phyloP scores from a whole-genome alignment of 2,113 vertebrate species.

The Psilopsiagon aurifrons region DNA sequence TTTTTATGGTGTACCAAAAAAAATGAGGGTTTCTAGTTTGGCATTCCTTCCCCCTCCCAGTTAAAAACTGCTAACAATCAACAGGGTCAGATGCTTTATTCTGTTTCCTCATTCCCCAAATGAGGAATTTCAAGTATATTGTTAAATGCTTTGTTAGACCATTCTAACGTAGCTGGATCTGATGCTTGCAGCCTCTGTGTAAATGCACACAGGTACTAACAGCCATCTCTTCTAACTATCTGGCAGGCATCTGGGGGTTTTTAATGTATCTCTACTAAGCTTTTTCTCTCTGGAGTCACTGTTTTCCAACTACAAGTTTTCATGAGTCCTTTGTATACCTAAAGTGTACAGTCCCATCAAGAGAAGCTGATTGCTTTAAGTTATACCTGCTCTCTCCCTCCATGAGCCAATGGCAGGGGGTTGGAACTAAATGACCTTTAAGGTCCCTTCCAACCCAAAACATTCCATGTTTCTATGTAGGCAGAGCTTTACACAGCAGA shows the following conservation, averaged over 20 bases:
- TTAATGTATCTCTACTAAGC: background rate
- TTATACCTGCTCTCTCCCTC: background rate
- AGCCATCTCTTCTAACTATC: background rate
- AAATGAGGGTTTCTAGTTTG: background rate
- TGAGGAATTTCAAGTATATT: background rate
- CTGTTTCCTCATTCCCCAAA: background rate
- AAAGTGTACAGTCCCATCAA: rapidly evolving
- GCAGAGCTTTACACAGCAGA: background rate
- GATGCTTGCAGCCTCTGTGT: rapidly evolving
- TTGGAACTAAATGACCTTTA: background rate
- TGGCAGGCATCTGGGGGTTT: background rate
- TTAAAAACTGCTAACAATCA: background rate
- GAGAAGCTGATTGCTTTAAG: background rate
- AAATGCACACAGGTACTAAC: background rate
- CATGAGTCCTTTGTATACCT: background rate
- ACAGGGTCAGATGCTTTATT: background rate
- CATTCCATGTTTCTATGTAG: background rate
- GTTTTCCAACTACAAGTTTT: background rate
- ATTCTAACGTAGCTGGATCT: rapidly evolving
- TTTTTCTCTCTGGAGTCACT: background rate
- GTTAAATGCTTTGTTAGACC: background rate
- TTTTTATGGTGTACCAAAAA: background rate
- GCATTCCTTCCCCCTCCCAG: background rate
- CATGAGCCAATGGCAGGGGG: background rate
- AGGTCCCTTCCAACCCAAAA: background rate